Base-by-base conservation (phyloP, 2,888 invertebrate genomes). In the Diarsia brunnea region DNA sequence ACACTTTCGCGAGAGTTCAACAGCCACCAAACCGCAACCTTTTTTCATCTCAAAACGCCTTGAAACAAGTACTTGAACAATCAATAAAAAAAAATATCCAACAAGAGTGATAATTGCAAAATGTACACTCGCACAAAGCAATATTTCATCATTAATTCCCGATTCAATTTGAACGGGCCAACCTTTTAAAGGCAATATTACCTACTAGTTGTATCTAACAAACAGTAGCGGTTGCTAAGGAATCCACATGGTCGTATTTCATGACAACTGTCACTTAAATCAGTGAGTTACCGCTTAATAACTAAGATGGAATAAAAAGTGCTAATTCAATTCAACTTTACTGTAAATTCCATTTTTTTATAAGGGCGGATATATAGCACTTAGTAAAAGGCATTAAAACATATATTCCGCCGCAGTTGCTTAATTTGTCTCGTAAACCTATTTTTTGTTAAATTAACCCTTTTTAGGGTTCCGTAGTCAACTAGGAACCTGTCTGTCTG, bases 201-300 rank as follows among this genome's bases (percentile, higher is more conserved):
- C 61, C 4, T 51, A 65, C 65, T 66, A 49, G 82, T 73, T 64
- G 58, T 55, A 69, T 64, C 63, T 67, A 58, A 53, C 24, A 2
- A 65, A 43, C 2, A 53, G 24, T 45, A 31, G 14, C 43, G 8
- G 67, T 73, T 55, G 31, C 60, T 61, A 1, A 31, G 70, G 53
- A 66, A 58, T 75, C 43, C 71, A 81, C 69, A 69, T 73, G 78
- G 83, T 70, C 68, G 61, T 82, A 85, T 70, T 70, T 85, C 83
- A 83, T 83, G 53, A 43, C 43, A 71, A 43, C 65, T 85, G 86
- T 83, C 78, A 85, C 85, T 85, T 85, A 83, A 83, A 45, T 85
- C 85, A 82, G 61, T 73, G 38, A 73, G 65, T 16, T 19, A 58
- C 16, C 27, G 24, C 31, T 72, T 85, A 85, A 85, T 66, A 61